phyloP scores from a whole-genome alignment of 2,888 invertebrate genomes.

The Frankliniella intonsa region DNA sequence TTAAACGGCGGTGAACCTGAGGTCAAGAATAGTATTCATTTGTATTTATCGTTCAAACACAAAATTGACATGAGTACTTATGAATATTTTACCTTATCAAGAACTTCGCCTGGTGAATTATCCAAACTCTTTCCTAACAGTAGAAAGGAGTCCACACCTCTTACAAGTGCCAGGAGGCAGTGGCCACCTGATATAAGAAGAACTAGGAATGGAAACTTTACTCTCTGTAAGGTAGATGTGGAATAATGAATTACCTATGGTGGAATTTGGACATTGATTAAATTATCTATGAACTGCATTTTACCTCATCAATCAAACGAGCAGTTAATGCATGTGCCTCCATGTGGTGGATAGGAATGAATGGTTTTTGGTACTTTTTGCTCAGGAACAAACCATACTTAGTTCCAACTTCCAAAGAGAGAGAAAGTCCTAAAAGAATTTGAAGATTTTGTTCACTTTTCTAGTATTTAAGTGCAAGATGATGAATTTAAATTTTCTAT shows the following conservation, averaged over 20 bases:
- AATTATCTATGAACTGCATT: too few relatives aligned
- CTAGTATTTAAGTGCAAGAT: background rate
- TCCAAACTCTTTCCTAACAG: conserved; percentile 75
- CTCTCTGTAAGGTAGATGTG: conserved; percentile 45
- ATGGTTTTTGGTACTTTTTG: conserved; percentile 62
- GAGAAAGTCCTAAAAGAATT: conserved; percentile 57
- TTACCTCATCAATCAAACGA: conserved; percentile 63
- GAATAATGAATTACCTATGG: too few relatives aligned
- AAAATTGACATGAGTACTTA: background rate
- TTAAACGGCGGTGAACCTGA: conserved; percentile 74
- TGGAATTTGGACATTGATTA: too few relatives aligned
- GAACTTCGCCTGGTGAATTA: conserved; percentile 88
- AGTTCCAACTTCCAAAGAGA: conserved; percentile 75
- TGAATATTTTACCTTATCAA: conserved; percentile 70
- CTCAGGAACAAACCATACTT: conserved; percentile 76
- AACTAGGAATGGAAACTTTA: conserved; percentile 83
- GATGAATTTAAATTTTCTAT: conserved; percentile 9
- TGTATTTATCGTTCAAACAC: conserved; percentile 29
- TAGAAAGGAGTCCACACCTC: conserved; percentile 67
- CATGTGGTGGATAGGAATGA: conserved; percentile 98
- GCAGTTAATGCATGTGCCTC: conserved; percentile 93
- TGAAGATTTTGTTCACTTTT: background rate
- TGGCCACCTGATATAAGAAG: conserved; percentile 92
- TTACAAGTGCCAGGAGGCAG: conserved; percentile 71
- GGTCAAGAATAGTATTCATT: conserved; percentile 33